Evolutionary conservation across 2,888 invertebrate genomes (phyloP).

Genomic region (Stegophylla sp.): DNA sequence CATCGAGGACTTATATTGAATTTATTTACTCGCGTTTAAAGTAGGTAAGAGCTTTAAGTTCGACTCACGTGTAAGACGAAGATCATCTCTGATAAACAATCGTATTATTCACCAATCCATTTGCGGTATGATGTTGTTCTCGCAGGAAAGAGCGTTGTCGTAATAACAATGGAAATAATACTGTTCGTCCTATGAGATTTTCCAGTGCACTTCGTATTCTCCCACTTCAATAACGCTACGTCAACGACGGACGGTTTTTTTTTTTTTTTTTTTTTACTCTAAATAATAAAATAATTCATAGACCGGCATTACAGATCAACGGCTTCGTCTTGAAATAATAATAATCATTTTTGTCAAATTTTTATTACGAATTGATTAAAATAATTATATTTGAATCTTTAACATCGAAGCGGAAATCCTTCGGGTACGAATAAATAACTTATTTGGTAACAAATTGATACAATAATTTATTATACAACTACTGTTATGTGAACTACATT

Average conservation of each 20-base stretch:
- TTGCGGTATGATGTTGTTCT: slow-evolving; percentile 34
- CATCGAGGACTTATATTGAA: too few species aligned
- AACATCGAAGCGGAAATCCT: neutral
- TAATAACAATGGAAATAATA: neutral
- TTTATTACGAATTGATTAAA: slow-evolving; percentile 15
- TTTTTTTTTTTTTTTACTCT: too few species aligned
- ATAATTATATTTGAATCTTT: slow-evolving; percentile 20
- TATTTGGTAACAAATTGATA: slow-evolving; percentile 9
- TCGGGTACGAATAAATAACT: neutral
- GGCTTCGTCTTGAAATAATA: neutral
- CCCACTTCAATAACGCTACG: slow-evolving; percentile 23
- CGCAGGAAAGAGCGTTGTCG: neutral
- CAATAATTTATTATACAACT: neutral
- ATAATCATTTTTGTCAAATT: neutral
- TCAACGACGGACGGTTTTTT: neutral
- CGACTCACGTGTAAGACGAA: slow-evolving; percentile 37
- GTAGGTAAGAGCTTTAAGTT: neutral
- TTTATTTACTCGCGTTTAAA: too few species aligned
- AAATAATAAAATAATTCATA: slow-evolving; percentile 17
- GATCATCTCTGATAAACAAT: slow-evolving; percentile 24
- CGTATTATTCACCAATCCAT: slow-evolving; percentile 34
- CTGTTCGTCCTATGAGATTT: neutral
- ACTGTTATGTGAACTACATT: slow-evolving; percentile 23
- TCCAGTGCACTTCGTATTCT: slow-evolving; percentile 12
- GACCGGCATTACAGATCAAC: slow-evolving; percentile 51